Evolutionary conservation across 2,888 invertebrate species (phyloP).

Genomic region (Drosophila neonasuta): DNA sequence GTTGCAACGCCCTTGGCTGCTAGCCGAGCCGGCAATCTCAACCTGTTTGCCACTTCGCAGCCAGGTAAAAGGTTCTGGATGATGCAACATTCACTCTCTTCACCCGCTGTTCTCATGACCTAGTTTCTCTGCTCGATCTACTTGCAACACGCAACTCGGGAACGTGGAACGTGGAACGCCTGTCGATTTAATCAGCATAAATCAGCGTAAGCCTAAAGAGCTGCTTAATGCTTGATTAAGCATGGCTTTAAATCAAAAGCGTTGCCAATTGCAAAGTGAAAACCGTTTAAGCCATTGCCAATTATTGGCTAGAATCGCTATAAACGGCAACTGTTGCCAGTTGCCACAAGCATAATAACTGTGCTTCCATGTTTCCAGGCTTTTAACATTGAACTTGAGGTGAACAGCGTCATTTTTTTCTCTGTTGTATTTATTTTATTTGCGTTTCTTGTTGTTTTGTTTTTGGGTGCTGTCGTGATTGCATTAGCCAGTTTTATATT

Average conservation of each 20-base stretch:
- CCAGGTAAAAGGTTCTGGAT: conserved; percentile 64
- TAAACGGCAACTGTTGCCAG: conserved; percentile 10
- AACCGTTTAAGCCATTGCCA: neutral
- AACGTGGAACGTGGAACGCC: conserved; percentile 4
- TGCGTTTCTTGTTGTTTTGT: neutral
- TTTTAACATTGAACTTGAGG: conserved; percentile 65
- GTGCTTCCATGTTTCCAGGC: conserved; percentile 28
- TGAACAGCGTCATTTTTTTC: conserved; percentile 32
- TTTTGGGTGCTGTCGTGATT: conserved; percentile 31
- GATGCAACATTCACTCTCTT: conserved; percentile 57
- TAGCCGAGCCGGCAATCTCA: conserved; percentile 26
- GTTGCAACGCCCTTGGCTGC: conserved; percentile 64
- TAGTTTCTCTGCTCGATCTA: conserved; percentile 42
- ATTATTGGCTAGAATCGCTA: conserved; percentile 19
- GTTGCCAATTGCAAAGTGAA: conserved; percentile 1
- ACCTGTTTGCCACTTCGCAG: conserved; percentile 57
- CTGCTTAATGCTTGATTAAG: conserved; percentile 13
- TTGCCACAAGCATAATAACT: conserved; percentile 18
- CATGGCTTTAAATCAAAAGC: conserved; percentile 9
- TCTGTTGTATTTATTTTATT: conserved; percentile 24
- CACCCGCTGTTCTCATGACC: conserved; percentile 64
- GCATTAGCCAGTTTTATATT: conserved; percentile 12
- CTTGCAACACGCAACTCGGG: conserved; percentile 7
- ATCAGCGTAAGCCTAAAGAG: conserved; percentile 11
- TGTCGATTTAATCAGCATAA: conserved; percentile 20